Evolutionary conservation across 1,140 invertebrate species (phyloP).

Genomic region (Scaptomyza montana): DNA sequence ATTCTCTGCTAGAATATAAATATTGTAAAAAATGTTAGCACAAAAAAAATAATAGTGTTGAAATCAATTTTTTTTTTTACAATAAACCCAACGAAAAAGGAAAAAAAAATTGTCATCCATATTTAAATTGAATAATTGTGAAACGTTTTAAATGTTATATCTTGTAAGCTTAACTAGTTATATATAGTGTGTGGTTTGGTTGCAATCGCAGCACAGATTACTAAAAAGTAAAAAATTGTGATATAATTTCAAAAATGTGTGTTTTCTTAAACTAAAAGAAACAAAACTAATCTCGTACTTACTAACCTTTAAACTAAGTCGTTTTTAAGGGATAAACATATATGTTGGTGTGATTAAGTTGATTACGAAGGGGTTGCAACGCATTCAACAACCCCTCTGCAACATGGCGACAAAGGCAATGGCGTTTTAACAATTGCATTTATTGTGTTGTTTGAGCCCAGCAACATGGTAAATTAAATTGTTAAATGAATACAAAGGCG

Average conservation of each 20-base stretch:
- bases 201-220: conserved; percentile 28
- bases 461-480: conserved; percentile 77
- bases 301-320: conserved; percentile 44
- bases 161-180: conserved; percentile 63
- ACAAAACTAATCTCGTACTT: conserved; percentile 33
- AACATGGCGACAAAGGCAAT: conserved; percentile 39
- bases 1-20: neutral
- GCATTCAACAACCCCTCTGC: neutral
- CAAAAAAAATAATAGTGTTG: neutral
- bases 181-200: conserved; percentile 45
- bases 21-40: conserved; percentile 4
- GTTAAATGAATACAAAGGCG: conserved; percentile 24
- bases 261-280: conserved; percentile 54
- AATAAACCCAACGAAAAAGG: conserved; percentile 42
- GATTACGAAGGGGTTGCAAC: conserved; percentile 58
- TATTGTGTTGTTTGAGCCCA: conserved; percentile 82
- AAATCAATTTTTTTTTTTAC: neutral
- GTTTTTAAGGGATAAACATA: neutral
- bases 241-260: conserved; percentile 79
- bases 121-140: conserved; percentile 30
- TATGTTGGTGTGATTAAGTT: conserved; percentile 55
- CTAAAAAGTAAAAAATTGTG: conserved; percentile 63
- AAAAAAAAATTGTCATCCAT: conserved; percentile 45
- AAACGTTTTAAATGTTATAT: conserved; percentile 51
- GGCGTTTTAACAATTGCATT: conserved; percentile 57